phyloP scores from a whole-genome alignment of 2,888 invertebrate genomes.

The Gymnosoma rotundatum region DNA sequence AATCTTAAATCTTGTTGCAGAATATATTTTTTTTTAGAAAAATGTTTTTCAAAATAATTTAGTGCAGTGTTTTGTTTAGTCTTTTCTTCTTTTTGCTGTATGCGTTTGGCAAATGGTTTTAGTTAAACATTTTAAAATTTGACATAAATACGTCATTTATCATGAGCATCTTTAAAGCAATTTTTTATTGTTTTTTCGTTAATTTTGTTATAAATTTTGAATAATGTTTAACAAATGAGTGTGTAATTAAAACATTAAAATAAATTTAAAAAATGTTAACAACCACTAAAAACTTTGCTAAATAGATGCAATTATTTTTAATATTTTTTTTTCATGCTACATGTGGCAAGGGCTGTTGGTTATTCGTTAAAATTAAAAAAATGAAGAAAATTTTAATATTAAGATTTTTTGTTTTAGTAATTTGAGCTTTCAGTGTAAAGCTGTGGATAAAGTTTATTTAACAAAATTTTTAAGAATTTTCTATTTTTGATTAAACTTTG shows the following conservation, averaged over 20 bases:
- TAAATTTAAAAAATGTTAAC: constrained; percentile 56
- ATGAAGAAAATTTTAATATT: too few relatives aligned
- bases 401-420: too few relatives aligned
- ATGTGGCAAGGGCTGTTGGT: neutral
- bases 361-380: too few relatives aligned
- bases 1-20: neutral
- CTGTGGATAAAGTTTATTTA: too few relatives aligned
- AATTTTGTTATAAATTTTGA: constrained; percentile 29
- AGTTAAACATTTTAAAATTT: constrained; percentile 62
- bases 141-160: constrained; percentile 70
- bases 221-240: constrained; percentile 69
- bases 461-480: too few relatives aligned
- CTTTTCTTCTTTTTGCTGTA: neutral
- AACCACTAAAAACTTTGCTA: constrained; percentile 49
- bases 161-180: constrained; percentile 54
- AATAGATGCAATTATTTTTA: constrained; percentile 26
- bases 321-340: too few relatives aligned
- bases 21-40: too few relatives aligned
- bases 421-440: too few relatives aligned
- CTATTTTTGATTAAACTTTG: too few relatives aligned
- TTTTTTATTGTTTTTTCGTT: neutral
- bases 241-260: constrained; percentile 69
- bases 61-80: constrained; percentile 6
- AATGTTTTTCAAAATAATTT: constrained; percentile 17
- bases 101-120: constrained; percentile 52